phyloP scores from a whole-genome alignment of 2,888 invertebrate species.

The Philaethria dido region DNA sequence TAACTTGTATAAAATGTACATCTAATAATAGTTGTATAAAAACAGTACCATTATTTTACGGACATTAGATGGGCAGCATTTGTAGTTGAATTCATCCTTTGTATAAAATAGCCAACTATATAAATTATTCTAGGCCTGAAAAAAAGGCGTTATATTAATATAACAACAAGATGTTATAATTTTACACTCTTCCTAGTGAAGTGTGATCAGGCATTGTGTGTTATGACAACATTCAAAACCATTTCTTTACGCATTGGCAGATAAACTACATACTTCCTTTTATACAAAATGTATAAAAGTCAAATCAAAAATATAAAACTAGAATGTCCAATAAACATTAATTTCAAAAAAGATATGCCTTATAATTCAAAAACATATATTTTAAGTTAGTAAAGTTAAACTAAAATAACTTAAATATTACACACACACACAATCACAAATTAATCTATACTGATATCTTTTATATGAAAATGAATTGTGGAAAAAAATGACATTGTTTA shows the following conservation, averaged over 20 bases:
- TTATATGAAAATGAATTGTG: neutral
- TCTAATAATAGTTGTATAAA: slow-evolving; percentile 67
- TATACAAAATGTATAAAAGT: neutral
- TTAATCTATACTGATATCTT: neutral
- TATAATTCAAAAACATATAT: slow-evolving; percentile 12
- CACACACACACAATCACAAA: slow-evolving; percentile 12
- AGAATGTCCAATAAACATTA: slow-evolving; percentile 2
- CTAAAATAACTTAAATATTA: neutral
- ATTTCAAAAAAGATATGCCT: neutral
- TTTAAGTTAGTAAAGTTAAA: slow-evolving; percentile 1
- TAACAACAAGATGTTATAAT: slow-evolving; percentile 9
- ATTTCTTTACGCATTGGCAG: neutral
- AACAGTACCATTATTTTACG: slow-evolving; percentile 73
- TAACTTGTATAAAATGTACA: slow-evolving; percentile 83
- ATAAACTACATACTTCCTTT: neutral
- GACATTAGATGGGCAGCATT: slow-evolving; percentile 67
- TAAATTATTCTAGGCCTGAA: slow-evolving; percentile 75
- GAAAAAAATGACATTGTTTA: neutral
- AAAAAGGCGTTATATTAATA: slow-evolving; percentile 51
- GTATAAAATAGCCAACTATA: slow-evolving; percentile 71
- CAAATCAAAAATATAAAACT: too few species aligned
- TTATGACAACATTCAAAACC: neutral
- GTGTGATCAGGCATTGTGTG: neutral
- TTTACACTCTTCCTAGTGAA: neutral
- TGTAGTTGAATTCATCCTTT: slow-evolving; percentile 69